Percentiles rank a stretch among this genome's conserved stretches.
These are phyloP conservation scores for Stomorhina lunata DNA, from an alignment of 2,888 invertebrate species.

Conservation along the genomic window DNA sequence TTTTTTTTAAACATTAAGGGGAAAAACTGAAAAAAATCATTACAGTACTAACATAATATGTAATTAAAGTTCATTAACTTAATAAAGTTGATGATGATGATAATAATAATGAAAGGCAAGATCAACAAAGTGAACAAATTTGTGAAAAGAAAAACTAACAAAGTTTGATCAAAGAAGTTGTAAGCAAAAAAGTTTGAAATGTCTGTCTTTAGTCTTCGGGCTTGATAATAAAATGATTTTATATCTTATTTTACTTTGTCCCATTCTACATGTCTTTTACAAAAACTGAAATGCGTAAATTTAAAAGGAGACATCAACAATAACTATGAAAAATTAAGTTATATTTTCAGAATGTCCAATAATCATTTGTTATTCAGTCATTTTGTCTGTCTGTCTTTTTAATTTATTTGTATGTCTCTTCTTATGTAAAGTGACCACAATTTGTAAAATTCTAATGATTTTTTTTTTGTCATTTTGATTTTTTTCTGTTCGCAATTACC, in stretches of 20 bases:
- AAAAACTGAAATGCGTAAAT: background rate
- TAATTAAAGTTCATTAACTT: constrained; percentile 56
- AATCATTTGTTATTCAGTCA: background rate
- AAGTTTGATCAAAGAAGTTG: background rate
- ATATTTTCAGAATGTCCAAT: background rate
- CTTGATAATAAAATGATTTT: constrained; percentile 12
- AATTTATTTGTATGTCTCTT: background rate
- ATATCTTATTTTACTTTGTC: background rate
- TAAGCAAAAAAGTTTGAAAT: background rate
- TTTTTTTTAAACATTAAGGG: no score
- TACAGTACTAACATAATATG: no score
- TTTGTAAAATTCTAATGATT: constrained; percentile 1
- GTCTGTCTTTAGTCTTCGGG: background rate
- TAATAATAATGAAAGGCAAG: background rate
- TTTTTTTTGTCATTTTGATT: background rate
- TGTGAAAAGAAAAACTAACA: no score
- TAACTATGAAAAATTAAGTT: constrained; percentile 28
- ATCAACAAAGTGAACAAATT: background rate
- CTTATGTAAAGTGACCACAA: background rate
- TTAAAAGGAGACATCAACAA: background rate
- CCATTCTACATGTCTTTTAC: background rate
- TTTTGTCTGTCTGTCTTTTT: background rate
- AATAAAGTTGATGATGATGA: constrained; percentile 11
- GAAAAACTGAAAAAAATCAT: no score
- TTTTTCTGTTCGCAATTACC: constrained; percentile 20